Evolutionary conservation across 2,797 vertebrate genomes (phyloP).

Genomic region (Malacoraja senta): DNA sequence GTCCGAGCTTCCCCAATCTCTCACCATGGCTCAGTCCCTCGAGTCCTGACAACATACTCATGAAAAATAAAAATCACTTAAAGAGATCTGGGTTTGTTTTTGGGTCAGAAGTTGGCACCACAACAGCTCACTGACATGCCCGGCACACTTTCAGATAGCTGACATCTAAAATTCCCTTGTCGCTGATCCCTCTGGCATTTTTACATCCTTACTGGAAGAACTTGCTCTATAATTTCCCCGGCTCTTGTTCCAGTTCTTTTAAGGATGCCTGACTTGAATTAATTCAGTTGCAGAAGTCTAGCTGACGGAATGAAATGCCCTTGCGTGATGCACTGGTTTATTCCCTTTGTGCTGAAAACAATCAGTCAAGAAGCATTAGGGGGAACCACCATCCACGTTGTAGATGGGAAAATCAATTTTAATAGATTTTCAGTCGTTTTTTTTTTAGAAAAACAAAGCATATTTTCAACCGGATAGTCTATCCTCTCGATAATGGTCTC

Average conservation of each 20-base stretch:
- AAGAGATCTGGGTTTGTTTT: not conserved
- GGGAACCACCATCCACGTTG: not conserved
- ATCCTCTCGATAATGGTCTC: not conserved
- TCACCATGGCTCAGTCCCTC: no score
- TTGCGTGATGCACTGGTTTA: not conserved
- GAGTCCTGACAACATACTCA: no score
- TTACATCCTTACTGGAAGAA: not conserved
- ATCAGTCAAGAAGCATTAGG: not conserved
- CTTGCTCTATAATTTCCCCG: not conserved
- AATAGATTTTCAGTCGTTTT: not conserved
- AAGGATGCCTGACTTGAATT: not conserved
- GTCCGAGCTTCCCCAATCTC: no score
- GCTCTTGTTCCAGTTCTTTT: not conserved
- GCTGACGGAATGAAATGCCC: not conserved
- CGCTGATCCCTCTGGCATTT: not conserved
- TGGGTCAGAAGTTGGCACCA: not conserved
- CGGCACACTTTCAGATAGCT: not conserved
- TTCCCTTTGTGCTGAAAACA: not conserved
- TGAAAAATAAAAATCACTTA: not conserved
- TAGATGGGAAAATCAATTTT: not conserved
- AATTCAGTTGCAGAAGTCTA: not conserved
- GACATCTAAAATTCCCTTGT: not conserved
- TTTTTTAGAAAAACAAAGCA: not conserved
- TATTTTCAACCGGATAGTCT: not conserved
- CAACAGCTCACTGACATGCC: not conserved